Evolutionary conservation across 2,888 invertebrate genomes (phyloP), one percentile per base, ranked within the genome.

Genomic region (Leptopilina syphax): DNA sequence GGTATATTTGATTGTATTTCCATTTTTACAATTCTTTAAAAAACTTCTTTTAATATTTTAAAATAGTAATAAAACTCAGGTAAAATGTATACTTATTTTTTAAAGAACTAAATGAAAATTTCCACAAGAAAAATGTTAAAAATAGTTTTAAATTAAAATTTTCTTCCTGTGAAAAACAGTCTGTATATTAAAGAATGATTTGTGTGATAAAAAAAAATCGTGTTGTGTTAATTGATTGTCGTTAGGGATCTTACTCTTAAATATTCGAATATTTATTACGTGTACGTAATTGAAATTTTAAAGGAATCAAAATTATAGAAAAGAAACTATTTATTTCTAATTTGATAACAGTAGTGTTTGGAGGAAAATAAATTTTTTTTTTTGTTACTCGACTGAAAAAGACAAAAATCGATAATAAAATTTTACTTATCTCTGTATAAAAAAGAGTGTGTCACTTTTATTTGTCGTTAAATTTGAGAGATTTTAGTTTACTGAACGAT

Each of bases 271-370:
- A 44, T 44, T 44, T 44, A 44, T 44, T 44, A 44, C 8, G 0
- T 44, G 7, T 44, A 44, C 44, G 5, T 6, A 44, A 44, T 7
- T 44, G 5, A 7, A 10, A 10, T 50, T 50, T 57, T 73, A 57
- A 34, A 10, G 7, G n/a, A 57, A 13, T 73, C 7, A 57, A 73
- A 73, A 57, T 73, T 34, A 10, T 73, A 12, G 47, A 24, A 57
- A 34, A 73, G 27, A 57, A 73, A 7, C 54, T 57, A 73, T 57
- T 73, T 73, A 70, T 70, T 70, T 70, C n/a, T 27, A 54, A n/a
- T 24, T 34, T 50, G 27, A 54, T 24, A 47, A 68, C 50, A 70
- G 27, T 2, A 50, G 5, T 24, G 24, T 7, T n/a, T 47, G 18
- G n/a, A 18, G 2, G 4, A n/a, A 10, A 47, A 68, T 24, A 47